Base-by-base conservation (phyloP, 53 echinoderm and acorn worm genomes). In the Paelopatides confundens region DNA sequence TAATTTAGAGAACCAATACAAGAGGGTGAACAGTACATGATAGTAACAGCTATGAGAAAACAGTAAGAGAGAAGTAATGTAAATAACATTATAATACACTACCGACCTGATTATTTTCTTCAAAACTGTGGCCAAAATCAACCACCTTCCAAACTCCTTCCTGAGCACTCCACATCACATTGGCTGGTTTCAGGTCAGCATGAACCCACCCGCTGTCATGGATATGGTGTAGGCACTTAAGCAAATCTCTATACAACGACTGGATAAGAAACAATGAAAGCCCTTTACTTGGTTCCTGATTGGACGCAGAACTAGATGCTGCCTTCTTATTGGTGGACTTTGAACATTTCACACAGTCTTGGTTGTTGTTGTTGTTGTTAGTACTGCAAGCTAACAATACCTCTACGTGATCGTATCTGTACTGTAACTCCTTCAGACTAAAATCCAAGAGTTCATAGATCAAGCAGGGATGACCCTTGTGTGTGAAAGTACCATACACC, bases 111-210 rank as follows among this genome's bases (percentile, higher is more conserved):
- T 86, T 87, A 38, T 88, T 92, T 63, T 94, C 92, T 35, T 96
- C 92, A 65, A 96, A 94, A 87, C 96, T 96, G 82, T 94, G 96
- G 24, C 96, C 96, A 83, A 96, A 96, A 69, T 96, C 96, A 15
- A 96, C 93, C 37, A 96, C 90, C 87, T 96, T 96, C 92, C 93
- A 94, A 87, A 90, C 82, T 18, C 96, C 94, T 65, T 94, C 94
- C 77, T 96, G 96, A 27, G 94, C 87, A 67, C 94, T 90, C 96
- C 96, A 96, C 89, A 96, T 94, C 24, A 96, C 82, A 66, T 96
- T 96, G 83, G 96, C 96, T 24, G 96, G 96, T 74, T 96, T 96
- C 4, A 96, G 85, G 87, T 96, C 96, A 28, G 94, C 96, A 81
- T 96, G 96, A 23, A 96, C 94, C 94, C 93, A 92, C 29, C 96